Evolutionary conservation across 2,113 vertebrate genomes (phyloP).

Genomic region (Muscicapa adusta): DNA sequence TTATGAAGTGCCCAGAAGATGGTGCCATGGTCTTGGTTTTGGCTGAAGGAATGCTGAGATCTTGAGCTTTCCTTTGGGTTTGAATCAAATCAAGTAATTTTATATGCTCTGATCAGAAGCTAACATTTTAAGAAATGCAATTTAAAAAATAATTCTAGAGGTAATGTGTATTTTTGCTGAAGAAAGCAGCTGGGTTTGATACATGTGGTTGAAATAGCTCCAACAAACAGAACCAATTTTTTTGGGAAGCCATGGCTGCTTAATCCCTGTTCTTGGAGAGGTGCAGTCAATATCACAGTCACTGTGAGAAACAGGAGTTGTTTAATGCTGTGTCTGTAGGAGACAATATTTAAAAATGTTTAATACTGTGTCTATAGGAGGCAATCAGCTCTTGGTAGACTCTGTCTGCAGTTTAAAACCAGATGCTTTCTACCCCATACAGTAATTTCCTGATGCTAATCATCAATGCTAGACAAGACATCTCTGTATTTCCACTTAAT

Average conservation of each 20-base stretch:
- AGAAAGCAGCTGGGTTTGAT: neutral
- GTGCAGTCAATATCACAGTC: neutral
- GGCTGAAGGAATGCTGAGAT: neutral
- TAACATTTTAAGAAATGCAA: neutral
- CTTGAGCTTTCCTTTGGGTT: neutral
- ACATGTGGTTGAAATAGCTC: neutral
- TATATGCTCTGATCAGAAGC: neutral
- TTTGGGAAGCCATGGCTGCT: neutral
- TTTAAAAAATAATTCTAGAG: neutral
- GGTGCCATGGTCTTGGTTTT: constrained; percentile 56
- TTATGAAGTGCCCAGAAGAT: constrained; percentile 62
- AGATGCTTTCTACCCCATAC: neutral
- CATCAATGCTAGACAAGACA: neutral
- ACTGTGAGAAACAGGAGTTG: neutral
- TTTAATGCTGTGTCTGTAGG: neutral
- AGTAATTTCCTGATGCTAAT: neutral
- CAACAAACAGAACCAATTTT: neutral
- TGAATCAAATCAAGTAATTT: neutral
- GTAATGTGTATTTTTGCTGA: neutral
- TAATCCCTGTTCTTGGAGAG: neutral
- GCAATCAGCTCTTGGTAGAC: neutral
- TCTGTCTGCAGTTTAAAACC: neutral
- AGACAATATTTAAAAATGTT: neutral
- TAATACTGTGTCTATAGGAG: neutral
- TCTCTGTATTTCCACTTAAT: neutral